These are phyloP conservation scores for Caenorhabditis imperialis DNA, from an alignment of 2,888 invertebrate genomes.

Conservation along the genomic window DNA sequence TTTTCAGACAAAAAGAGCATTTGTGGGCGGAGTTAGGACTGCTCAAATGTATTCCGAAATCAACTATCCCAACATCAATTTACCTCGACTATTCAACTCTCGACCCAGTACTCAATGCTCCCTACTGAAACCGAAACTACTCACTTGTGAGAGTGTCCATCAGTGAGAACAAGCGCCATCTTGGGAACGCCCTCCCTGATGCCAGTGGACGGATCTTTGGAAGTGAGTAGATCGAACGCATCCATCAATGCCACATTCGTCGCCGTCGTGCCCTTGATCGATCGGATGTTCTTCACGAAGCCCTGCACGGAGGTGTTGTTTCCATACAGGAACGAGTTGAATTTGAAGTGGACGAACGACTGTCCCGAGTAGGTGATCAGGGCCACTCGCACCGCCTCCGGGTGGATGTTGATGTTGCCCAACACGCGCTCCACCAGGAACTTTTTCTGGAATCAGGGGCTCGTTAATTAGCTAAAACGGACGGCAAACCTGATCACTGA, in stretches of 20 bases:
- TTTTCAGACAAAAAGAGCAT: no score
- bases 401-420: conserved; percentile 75
- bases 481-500: conserved; percentile 64
- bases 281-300: conserved; percentile 67
- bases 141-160: conserved; percentile 72
- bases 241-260: conserved; percentile 71
- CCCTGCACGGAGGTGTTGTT: conserved; percentile 72
- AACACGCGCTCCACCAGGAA: conserved; percentile 72
- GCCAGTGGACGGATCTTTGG: conserved; percentile 63
- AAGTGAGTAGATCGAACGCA: conserved; percentile 68
- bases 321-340: conserved; percentile 68
- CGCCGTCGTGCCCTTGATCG: conserved; percentile 74
- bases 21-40: no score
- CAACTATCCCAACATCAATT: no score
- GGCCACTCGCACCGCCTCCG: conserved; percentile 75
- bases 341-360: conserved; percentile 73
- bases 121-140: no score
- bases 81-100: no score
- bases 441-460: conserved; percentile 53
- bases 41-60: no score
- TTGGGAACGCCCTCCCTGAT: conserved; percentile 66
- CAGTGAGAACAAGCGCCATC: conserved; percentile 74
- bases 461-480: background rate
- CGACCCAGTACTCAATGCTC: no score
- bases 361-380: conserved; percentile 74